Evolutionary conservation across 2,113 vertebrate species (phyloP).

Genomic region (Mesocricetus auratus): DNA sequence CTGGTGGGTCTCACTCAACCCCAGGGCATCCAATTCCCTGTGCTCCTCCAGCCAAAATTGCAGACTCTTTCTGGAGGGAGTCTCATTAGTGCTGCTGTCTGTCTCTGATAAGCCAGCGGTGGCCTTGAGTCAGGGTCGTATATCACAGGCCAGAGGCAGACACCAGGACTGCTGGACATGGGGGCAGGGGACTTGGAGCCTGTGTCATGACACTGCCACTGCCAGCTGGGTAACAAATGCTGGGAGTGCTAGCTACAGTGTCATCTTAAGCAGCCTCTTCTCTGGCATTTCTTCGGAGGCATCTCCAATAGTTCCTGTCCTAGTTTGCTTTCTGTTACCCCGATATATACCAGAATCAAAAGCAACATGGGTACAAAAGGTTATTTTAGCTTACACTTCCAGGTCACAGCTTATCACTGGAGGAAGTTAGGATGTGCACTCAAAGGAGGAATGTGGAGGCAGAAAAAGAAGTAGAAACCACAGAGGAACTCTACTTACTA

Average conservation of each 20-base stretch:
- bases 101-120: not conserved
- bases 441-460: not conserved
- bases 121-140: not conserved
- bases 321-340: not conserved
- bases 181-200: not conserved
- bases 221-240: fast-evolving
- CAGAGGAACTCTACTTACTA: too few species aligned
- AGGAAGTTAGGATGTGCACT: not conserved
- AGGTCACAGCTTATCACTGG: not conserved
- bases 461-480: not conserved
- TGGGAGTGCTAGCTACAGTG: not conserved
- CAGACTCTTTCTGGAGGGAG: not conserved
- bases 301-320: not conserved
- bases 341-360: not conserved
- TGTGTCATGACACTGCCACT: not conserved
- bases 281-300: not conserved
- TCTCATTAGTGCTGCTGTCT: not conserved
- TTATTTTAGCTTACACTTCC: not conserved
- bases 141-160: not conserved
- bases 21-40: not conserved
- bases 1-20: not conserved
- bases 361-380: not conserved
- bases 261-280: not conserved
- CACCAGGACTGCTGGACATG: fast-evolving
- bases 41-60: not conserved